phyloP scores from a whole-genome alignment of 2,113 vertebrate genomes.

The Jaculus jaculus region DNA sequence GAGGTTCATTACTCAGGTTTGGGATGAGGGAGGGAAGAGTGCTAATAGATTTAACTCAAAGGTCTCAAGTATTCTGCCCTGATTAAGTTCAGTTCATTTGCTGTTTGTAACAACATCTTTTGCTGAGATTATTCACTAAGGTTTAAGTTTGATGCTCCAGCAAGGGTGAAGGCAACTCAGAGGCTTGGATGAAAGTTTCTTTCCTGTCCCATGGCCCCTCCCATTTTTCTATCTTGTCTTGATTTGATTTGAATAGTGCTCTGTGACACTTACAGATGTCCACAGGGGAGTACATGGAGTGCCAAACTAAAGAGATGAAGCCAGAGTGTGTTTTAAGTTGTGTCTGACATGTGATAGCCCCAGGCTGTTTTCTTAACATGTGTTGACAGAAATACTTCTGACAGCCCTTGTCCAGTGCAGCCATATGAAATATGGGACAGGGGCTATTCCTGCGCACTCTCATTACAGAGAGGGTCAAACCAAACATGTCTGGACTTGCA shows the following conservation, averaged over 20 bases:
- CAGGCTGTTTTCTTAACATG: conserved; percentile 40
- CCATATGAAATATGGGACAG: conserved; percentile 10
- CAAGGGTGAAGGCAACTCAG: neutral
- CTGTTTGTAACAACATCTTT: neutral
- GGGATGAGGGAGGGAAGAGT: too few relatives aligned
- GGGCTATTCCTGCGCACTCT: neutral
- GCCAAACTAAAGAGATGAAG: neutral
- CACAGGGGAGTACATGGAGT: neutral
- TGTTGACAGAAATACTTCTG: conserved; percentile 29
- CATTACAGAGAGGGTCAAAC: neutral
- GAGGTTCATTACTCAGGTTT: too few relatives aligned
- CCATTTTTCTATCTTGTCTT: neutral
- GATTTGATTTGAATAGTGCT: neutral
- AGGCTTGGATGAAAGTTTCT: neutral
- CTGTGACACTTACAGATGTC: neutral
- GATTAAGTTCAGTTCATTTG: neutral
- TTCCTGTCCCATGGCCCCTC: neutral
- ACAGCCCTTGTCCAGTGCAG: conserved; percentile 21
- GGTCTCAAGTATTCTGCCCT: neutral
- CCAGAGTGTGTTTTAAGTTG: conserved; percentile 42
- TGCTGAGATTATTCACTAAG: too few relatives aligned
- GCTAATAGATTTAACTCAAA: neutral
- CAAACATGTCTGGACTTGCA: conserved; percentile 28
- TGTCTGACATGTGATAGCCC: conserved; percentile 47
- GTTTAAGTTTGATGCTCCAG: neutral